A percentile compares a stretch with the other conserved stretches of the same genome.
These are phyloP conservation scores for Drosophila ananassae DNA, from an alignment of 1,140 invertebrate species.

Conservation along the genomic window DNA sequence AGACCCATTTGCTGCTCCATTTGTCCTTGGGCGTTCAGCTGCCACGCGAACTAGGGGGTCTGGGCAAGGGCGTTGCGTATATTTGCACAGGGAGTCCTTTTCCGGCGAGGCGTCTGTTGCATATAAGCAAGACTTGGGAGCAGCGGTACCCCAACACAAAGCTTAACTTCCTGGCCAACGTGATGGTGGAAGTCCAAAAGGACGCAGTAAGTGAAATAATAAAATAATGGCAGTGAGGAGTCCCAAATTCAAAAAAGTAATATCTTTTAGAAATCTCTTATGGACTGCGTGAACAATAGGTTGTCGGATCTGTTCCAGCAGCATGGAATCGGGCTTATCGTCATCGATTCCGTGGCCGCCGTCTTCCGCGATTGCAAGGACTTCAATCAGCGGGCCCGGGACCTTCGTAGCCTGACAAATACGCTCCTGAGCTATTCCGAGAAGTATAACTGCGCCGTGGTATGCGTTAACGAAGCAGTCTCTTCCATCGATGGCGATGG, in stretches of 20 bases:
- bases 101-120: slow-evolving; percentile 88
- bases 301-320: slow-evolving; percentile 85
- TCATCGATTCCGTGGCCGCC: slow-evolving; percentile 91
- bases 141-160: slow-evolving; percentile 56
- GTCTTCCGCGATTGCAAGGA: slow-evolving; percentile 88
- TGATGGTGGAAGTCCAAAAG: slow-evolving; percentile 84
- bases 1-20: slow-evolving; percentile 94
- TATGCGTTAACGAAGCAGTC: slow-evolving; percentile 91
- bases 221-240: too few species aligned
- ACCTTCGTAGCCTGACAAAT: slow-evolving; percentile 86
- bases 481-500: slow-evolving; percentile 42
- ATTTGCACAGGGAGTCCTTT: slow-evolving; percentile 91
- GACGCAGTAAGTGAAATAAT: slow-evolving; percentile 85
- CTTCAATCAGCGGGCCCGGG: slow-evolving; percentile 85
- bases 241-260: neutral
- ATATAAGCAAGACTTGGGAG: slow-evolving; percentile 82
- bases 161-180: slow-evolving; percentile 70
- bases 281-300: slow-evolving; percentile 85
- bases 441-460: slow-evolving; percentile 86
- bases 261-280: slow-evolving; percentile 75
- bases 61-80: slow-evolving; percentile 87
- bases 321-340: slow-evolving; percentile 87
- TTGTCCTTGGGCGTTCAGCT: slow-evolving; percentile 85
- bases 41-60: slow-evolving; percentile 64
- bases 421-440: slow-evolving; percentile 86